Evolutionary conservation across 1,140 invertebrate genomes (phyloP), one percentile per base, ranked within the genome.

Genomic region (Solenopsis fugax): DNA sequence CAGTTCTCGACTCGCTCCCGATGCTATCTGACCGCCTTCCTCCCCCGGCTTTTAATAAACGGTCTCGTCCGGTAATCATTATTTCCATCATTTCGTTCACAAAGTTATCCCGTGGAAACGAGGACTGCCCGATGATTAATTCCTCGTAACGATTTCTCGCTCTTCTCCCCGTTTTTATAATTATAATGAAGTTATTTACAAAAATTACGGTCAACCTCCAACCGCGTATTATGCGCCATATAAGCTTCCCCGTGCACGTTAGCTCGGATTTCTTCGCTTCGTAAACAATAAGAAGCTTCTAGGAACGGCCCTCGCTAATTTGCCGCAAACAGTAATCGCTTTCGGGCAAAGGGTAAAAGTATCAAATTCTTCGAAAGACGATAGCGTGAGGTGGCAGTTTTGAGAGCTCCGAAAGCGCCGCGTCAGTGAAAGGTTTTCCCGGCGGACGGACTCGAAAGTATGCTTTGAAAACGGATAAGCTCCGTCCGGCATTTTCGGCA

Each of bases 401-500:
- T n/a, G 45, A 50, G 64, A 54, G 34, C 4, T 52, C 21, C 58
- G 72, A 41, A 64, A 37, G 37, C 50, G 80, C 45, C 58, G n/a
- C n/a, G 41, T 48, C 45, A 75, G 52, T 6, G 34, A 13, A 21
- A 60, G 41, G 13, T 54, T 86, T 84, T 18, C 45, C 41, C n/a
- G 64, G 34, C 50, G n/a, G 34, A 54, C 12, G 18, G 9, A 13
- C 13, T 73, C 18, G 21, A 45, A 41, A 24, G 41, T 50, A 13
- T 9, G n/a, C 76, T 58, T 80, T 48, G 76, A 86, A 86, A 69
- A 52, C 21, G 58, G 50, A 80, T 80, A 78, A 56, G 37, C 24
- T 56, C n/a, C 34, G 48, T 0, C 12, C 24, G 37, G 64, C n/a
- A 81, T 82, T 87, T 87, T 87, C 85, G 85, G 85, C 77, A 82